These are phyloP conservation scores for Leucoraja erinaceus DNA, from an alignment of 2,113 vertebrate genomes.

Conservation along the genomic window DNA sequence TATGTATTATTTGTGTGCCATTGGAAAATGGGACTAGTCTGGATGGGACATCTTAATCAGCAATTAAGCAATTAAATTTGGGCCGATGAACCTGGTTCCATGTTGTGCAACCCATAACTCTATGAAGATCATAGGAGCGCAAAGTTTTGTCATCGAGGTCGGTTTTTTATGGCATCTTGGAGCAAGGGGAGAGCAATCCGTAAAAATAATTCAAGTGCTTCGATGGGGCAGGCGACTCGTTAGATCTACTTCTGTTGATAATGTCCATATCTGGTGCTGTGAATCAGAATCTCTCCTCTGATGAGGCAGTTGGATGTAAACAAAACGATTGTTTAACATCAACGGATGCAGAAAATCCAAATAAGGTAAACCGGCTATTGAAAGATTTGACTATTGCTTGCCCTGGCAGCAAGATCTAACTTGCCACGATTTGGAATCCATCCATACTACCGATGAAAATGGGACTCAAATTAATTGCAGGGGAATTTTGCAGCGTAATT, in stretches of 20 bases:
- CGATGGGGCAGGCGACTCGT: too few species aligned
- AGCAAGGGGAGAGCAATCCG: not conserved
- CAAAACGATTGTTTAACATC: not conserved
- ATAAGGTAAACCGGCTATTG: not conserved
- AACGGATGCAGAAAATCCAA: not conserved
- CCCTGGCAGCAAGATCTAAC: not conserved
- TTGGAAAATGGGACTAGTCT: too few species aligned
- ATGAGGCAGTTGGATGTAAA: not conserved
- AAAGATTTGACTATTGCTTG: not conserved
- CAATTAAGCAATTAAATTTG: too few species aligned
- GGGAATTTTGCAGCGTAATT: not conserved
- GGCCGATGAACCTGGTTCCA: too few species aligned
- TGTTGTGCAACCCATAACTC: too few species aligned
- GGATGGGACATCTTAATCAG: too few species aligned
- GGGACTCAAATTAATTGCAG: not conserved
- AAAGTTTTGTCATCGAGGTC: not conserved
- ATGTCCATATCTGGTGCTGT: not conserved
- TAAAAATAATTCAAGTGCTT: not conserved
- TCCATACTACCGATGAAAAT: not conserved
- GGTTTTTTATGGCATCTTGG: not conserved
- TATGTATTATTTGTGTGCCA: too few species aligned
- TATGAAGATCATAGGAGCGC: not conserved
- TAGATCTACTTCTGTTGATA: not conserved
- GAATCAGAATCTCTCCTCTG: not conserved
- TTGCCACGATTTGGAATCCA: not conserved